Percentiles rank a stretch among this genome's conserved stretches.
These are phyloP conservation scores for Ctenochaetus hawaiiensis DNA, from an alignment of 2,797 vertebrate species.

Conservation along the genomic window DNA sequence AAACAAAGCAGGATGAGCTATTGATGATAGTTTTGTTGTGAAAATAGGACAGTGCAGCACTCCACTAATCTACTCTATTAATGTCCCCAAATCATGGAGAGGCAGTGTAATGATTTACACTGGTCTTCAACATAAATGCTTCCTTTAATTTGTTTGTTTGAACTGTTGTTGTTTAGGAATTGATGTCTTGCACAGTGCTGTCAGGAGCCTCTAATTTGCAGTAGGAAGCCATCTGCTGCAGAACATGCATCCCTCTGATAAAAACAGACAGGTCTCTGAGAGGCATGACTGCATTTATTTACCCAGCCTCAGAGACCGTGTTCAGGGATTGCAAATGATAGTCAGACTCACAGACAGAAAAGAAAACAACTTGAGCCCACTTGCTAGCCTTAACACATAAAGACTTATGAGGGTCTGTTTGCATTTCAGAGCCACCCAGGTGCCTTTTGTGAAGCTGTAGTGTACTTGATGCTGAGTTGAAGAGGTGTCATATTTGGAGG, in stretches of 20 bases:
- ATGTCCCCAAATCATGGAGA: not conserved
- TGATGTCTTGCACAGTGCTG: slow-evolving; percentile 13
- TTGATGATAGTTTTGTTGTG: slow-evolving; percentile 11
- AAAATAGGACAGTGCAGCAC: not conserved
- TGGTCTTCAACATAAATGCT: slow-evolving; percentile 4
- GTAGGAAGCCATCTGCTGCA: slow-evolving; percentile 50
- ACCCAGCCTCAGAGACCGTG: slow-evolving; percentile 60
- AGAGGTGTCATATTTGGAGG: slow-evolving; percentile 82
- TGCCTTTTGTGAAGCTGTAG: slow-evolving; percentile 80
- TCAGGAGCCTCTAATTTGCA: slow-evolving; percentile 38
- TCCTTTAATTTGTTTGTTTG: slow-evolving; percentile 16
- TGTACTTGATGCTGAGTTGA: slow-evolving; percentile 81
- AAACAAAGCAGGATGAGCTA: not conserved
- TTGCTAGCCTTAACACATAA: slow-evolving; percentile 75
- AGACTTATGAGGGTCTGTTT: slow-evolving; percentile 79
- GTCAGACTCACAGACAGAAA: slow-evolving; percentile 65
- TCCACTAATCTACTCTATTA: not conserved
- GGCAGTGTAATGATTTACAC: not conserved
- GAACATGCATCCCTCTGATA: slow-evolving; percentile 56
- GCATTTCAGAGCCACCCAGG: slow-evolving; percentile 82
- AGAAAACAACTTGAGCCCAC: slow-evolving; percentile 72
- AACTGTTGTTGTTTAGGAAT: slow-evolving; percentile 32
- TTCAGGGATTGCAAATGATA: slow-evolving; percentile 65
- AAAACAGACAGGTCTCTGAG: slow-evolving; percentile 66
- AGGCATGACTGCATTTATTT: slow-evolving; percentile 75